These are phyloP conservation scores for Nomada hirtipes DNA, from an alignment of 2,888 invertebrate genomes.

Conservation along the genomic window DNA sequence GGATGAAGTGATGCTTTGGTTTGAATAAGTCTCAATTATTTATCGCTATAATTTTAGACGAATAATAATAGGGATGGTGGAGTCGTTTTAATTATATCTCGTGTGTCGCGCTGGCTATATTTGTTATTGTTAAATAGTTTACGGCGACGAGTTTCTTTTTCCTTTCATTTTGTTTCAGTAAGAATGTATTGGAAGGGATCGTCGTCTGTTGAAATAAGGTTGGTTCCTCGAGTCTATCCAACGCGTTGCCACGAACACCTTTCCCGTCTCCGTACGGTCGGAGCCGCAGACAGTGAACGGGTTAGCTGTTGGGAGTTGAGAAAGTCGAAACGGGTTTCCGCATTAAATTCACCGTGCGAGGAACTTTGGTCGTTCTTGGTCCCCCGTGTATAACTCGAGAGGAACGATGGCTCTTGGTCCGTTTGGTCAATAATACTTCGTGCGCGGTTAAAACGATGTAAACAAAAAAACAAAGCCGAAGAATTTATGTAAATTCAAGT, in stretches of 20 bases:
- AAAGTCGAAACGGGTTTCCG: slow-evolving; percentile 71
- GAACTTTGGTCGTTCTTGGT: slow-evolving; percentile 39
- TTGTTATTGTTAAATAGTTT: no score
- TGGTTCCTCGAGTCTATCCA: not conserved
- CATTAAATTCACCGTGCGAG: slow-evolving; percentile 57
- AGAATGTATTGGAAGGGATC: not conserved
- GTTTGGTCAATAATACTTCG: slow-evolving; percentile 2
- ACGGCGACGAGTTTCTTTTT: not conserved
- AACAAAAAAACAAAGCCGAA: no score
- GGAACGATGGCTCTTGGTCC: slow-evolving; percentile 8
- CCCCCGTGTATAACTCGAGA: slow-evolving; percentile 11
- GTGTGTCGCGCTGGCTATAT: no score
- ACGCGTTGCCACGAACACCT: not conserved
- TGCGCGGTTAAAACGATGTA: no score
- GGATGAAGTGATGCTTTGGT: no score
- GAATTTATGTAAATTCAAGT: no score
- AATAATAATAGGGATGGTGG: no score
- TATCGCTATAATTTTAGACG: no score
- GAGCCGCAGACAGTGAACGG: slow-evolving; percentile 49
- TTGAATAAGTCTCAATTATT: no score
- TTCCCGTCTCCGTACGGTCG: slow-evolving; percentile 23
- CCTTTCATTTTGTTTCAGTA: not conserved
- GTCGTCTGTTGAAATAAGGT: not conserved
- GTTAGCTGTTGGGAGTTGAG: slow-evolving; percentile 53
- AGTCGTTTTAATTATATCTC: no score